A percentile compares a stretch with the other conserved stretches of the same genome.
phyloP scores from a whole-genome alignment of 1,140 invertebrate species.

The Colletes gigas region DNA sequence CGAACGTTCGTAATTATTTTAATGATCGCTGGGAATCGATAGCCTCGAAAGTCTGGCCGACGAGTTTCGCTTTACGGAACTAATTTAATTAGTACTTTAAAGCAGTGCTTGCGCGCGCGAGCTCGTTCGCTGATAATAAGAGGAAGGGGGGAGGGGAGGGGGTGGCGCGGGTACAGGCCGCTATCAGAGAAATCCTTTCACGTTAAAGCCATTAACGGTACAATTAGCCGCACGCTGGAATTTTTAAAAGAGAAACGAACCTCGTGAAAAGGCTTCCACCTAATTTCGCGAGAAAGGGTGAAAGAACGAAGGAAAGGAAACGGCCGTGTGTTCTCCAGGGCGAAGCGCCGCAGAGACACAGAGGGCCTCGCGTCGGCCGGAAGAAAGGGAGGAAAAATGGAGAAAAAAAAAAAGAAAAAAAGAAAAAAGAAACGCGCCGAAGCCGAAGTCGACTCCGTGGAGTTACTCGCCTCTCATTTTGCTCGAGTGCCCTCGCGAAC shows the following conservation, averaged over 20 bases:
- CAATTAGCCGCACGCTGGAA: constrained; percentile 42
- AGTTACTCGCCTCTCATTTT: constrained; percentile 65
- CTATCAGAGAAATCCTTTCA: constrained; percentile 40
- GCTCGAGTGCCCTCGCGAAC: constrained; percentile 59
- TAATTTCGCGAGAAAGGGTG: constrained; percentile 52
- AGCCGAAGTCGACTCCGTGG: constrained; percentile 22
- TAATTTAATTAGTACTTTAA: constrained; percentile 48
- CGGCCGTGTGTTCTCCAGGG: background rate
- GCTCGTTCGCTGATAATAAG: background rate
- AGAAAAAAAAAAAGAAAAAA: background rate
- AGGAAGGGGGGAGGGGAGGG: background rate
- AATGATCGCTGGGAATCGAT: constrained; percentile 43
- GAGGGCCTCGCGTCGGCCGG: constrained; percentile 10
- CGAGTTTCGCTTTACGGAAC: constrained; percentile 42
- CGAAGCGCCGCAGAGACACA: constrained; percentile 1
- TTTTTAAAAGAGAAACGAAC: constrained; percentile 32
- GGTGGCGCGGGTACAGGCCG: background rate
- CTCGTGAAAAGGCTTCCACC: constrained; percentile 39
- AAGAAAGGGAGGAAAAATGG: background rate
- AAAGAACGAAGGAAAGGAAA: constrained; percentile 34
- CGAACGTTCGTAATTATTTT: constrained; percentile 33
- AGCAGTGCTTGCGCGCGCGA: constrained; percentile 6
- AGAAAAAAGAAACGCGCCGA: constrained; percentile 36
- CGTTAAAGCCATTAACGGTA: constrained; percentile 42
- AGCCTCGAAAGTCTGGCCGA: constrained; percentile 29